Evolutionary conservation across 2,888 invertebrate species (phyloP).

Genomic region (Antheraea assamensis): DNA sequence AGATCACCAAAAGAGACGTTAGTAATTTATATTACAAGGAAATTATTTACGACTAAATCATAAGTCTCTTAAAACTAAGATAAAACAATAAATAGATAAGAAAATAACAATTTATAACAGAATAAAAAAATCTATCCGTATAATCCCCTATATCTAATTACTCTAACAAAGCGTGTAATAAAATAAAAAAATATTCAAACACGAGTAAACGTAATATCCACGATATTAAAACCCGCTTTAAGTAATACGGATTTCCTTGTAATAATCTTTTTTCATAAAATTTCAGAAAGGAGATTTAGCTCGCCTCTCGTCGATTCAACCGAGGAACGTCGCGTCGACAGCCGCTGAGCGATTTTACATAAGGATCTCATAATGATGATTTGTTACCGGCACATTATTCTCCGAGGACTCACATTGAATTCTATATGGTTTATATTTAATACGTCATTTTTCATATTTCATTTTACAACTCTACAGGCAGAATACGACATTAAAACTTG

Average conservation of each 20-base stretch:
- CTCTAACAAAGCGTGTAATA: neutral
- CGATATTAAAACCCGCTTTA: neutral
- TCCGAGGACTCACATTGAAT: neutral
- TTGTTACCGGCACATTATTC: slow-evolving; percentile 1
- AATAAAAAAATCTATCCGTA: no score
- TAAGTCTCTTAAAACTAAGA: no score
- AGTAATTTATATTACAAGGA: no score
- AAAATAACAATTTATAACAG: no score
- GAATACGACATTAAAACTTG: neutral
- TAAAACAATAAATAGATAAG: no score
- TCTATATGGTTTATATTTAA: neutral
- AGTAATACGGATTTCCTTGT: neutral
- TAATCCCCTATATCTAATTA: neutral
- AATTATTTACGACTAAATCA: no score
- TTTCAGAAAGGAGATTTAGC: neutral
- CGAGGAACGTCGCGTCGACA: neutral
- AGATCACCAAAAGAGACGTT: no score
- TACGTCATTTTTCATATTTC: no score
- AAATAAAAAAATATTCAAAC: neutral
- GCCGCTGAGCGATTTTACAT: slow-evolving; percentile 16
- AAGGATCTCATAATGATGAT: slow-evolving; percentile 7
- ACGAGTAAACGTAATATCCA: neutral
- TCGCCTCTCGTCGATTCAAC: neutral
- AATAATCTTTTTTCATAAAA: neutral
- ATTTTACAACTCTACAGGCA: neutral